Percentiles rank a stretch among this genome's conserved stretches.
These are phyloP conservation scores for Epinotia ramella DNA, from an alignment of 2,888 invertebrate genomes.

Conservation along the genomic window DNA sequence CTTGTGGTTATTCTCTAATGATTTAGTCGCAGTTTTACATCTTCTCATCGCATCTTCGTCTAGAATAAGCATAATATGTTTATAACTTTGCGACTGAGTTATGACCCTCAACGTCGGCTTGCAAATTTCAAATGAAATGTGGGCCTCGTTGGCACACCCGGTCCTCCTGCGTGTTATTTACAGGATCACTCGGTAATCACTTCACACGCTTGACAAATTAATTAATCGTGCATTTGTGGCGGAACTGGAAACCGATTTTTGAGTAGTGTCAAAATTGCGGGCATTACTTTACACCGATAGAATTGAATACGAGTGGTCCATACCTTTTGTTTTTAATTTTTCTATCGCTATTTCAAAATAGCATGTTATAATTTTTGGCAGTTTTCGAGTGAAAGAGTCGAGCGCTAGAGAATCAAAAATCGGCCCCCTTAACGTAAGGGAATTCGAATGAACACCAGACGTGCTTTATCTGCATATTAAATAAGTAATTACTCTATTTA, in stretches of 20 bases:
- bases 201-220: conserved; percentile 24
- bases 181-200: conserved; percentile 7
- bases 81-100: conserved; percentile 57
- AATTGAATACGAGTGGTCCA: too few species aligned
- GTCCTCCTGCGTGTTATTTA: conserved; percentile 19
- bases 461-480: conserved; percentile 12
- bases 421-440: background rate
- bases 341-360: too few species aligned
- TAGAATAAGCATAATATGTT: conserved; percentile 23
- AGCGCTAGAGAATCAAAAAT: too few species aligned
- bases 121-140: conserved; percentile 58
- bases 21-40: background rate
- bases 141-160: conserved; percentile 43
- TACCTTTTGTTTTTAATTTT: too few species aligned
- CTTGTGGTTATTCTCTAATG: too few species aligned
- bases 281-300: too few species aligned
- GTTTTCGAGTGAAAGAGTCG: too few species aligned
- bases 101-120: conserved; percentile 50
- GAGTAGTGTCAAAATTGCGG: too few species aligned
- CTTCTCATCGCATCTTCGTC: conserved; percentile 15
- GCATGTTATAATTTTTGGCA: too few species aligned
- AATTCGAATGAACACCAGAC: conserved; percentile 6
- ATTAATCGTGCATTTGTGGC: conserved; percentile 9
- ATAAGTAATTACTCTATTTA: background rate
- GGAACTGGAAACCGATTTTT: background rate